Conservation (phyloP, 2,113 vertebrate species). For the Todiramphus chloris region DNA sequence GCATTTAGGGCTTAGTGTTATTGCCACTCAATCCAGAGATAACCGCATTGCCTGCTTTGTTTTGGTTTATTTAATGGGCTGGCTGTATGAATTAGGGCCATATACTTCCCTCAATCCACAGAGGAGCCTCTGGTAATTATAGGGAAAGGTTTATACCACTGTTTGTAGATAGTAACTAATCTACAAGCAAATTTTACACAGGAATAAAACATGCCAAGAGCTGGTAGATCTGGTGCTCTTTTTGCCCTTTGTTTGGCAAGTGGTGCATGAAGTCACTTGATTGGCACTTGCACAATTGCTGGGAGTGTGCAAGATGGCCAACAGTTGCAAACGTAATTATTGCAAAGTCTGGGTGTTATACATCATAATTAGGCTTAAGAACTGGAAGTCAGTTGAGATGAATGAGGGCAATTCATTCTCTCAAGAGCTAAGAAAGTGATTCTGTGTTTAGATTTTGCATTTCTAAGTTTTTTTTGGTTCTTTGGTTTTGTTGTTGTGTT, state of each 20-base stretch:
- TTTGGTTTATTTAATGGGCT: background rate
- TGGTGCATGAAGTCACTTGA: background rate
- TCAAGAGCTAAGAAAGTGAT: background rate
- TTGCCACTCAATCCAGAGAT: conserved; percentile 5
- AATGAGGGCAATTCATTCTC: conserved; percentile 50
- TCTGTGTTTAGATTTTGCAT: background rate
- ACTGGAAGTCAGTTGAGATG: conserved; percentile 32
- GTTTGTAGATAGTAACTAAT: background rate
- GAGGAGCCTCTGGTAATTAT: background rate
- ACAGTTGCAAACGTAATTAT: conserved; percentile 27
- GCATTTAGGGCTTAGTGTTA: conserved; percentile 26
- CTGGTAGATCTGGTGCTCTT: background rate
- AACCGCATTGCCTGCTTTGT: background rate
- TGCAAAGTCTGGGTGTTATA: conserved; percentile 40
- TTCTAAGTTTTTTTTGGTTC: background rate
- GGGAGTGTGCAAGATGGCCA: background rate
- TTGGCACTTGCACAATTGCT: conserved; percentile 11
- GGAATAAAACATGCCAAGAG: background rate
- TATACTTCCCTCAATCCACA: background rate
- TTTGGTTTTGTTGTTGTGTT: too few species aligned
- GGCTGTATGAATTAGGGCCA: background rate
- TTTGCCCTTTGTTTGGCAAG: conserved; percentile 3
- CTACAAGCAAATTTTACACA: background rate
- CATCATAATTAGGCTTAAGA: conserved; percentile 58
- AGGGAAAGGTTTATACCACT: background rate